phyloP scores from a whole-genome alignment of 2,797 vertebrate species.

The Sphaeramia orbicularis region DNA sequence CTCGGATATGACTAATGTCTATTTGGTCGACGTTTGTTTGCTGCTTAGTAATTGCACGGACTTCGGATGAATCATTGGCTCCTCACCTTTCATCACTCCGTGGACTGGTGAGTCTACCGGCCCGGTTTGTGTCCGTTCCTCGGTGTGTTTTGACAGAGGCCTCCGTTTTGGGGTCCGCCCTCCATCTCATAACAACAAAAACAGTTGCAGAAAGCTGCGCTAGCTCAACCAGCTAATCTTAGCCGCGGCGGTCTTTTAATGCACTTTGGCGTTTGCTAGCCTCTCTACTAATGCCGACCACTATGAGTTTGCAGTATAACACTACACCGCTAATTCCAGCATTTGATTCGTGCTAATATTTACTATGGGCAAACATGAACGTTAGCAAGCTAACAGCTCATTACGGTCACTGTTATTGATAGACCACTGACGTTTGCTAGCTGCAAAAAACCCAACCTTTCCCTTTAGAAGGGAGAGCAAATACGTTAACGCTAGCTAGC shows the following conservation, averaged over 20 bases:
- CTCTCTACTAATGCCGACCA: background rate
- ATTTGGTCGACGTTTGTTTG: slow-evolving; percentile 56
- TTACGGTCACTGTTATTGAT: slow-evolving; percentile 8
- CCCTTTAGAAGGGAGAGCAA: background rate
- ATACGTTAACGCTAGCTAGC: background rate
- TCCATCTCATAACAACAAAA: slow-evolving; percentile 89
- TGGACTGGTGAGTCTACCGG: slow-evolving; percentile 76
- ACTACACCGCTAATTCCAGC: background rate
- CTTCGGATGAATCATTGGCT: slow-evolving; percentile 65
- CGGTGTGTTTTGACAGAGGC: slow-evolving; percentile 84
- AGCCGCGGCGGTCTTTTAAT: slow-evolving; percentile 18
- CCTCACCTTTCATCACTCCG: slow-evolving; percentile 32
- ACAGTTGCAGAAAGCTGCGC: slow-evolving; percentile 71
- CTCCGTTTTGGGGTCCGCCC: slow-evolving; percentile 87
- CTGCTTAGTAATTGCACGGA: slow-evolving; percentile 61
- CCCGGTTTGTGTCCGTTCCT: slow-evolving; percentile 42
- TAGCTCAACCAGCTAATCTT: slow-evolving; percentile 61
- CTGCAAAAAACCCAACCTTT: slow-evolving; percentile 25
- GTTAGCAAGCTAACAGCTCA: slow-evolving; percentile 23
- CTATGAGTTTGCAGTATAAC: background rate
- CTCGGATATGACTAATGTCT: slow-evolving; percentile 72
- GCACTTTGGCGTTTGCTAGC: background rate
- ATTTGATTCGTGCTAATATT: slow-evolving; percentile 3
- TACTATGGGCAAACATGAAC: background rate
- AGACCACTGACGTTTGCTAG: slow-evolving; percentile 29